Evolutionary conservation across 2,888 invertebrate species (phyloP).

Genomic region (Mythimna ferrago): DNA sequence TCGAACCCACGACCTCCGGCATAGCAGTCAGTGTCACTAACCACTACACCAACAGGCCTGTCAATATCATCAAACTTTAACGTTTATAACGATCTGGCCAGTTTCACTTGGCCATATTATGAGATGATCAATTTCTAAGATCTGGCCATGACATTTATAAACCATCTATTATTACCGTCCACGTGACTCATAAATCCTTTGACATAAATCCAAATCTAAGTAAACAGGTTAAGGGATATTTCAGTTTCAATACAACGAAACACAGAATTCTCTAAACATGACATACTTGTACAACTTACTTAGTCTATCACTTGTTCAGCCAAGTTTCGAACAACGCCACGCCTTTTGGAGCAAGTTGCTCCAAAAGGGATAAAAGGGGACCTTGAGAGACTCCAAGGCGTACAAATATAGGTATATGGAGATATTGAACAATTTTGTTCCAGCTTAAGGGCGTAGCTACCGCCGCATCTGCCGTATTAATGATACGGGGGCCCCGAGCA

Average conservation of each 20-base stretch:
- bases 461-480: too few relatives aligned
- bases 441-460: neutral
- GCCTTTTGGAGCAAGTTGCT: conserved; percentile 11
- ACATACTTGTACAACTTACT: conserved; percentile 32
- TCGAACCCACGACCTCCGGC: too few relatives aligned
- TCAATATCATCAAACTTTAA: too few relatives aligned
- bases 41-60: too few relatives aligned
- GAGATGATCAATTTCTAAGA: too few relatives aligned
- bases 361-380: conserved; percentile 43
- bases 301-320: conserved; percentile 43
- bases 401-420: conserved; percentile 39
- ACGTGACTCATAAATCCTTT: neutral
- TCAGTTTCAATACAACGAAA: conserved; percentile 14
- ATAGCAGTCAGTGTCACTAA: too few relatives aligned
- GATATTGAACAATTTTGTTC: conserved; percentile 34
- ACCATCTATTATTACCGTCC: neutral
- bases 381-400: conserved; percentile 32
- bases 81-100: too few relatives aligned
- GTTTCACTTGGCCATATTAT: too few relatives aligned
- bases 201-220: conserved; percentile 10
- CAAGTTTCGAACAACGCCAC: conserved; percentile 49
- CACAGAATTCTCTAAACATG: conserved; percentile 29
- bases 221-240: conserved; percentile 12
- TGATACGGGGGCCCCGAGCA: too few relatives aligned
- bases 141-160: neutral